Evolutionary conservation across 1,140 invertebrate species (phyloP).

Genomic region (Drosophila orosa): DNA sequence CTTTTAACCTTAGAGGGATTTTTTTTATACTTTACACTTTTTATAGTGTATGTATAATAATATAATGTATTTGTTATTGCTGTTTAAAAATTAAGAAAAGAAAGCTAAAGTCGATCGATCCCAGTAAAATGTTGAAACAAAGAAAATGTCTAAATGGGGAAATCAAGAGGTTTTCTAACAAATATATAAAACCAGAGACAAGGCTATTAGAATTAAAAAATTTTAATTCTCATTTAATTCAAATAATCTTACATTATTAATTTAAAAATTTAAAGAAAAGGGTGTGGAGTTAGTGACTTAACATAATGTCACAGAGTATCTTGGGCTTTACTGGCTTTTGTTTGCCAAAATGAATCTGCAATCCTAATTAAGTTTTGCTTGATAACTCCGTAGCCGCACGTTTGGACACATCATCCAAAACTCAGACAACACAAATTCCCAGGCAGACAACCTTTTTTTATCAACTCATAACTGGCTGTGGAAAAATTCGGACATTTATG

Average conservation of each 20-base stretch:
- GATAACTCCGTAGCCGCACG: not conserved
- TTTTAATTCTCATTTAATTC: not conserved
- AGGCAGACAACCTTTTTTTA: conserved; percentile 19
- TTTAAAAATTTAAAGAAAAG: not conserved
- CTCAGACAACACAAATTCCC: conserved; percentile 8
- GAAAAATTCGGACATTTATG: conserved; percentile 28
- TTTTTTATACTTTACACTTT: too few species aligned
- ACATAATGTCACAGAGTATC: not conserved
- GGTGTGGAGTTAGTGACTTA: not conserved
- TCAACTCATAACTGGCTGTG: conserved; percentile 12
- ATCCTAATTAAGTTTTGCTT: conserved; percentile 6
- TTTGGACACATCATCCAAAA: not conserved
- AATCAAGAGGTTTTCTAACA: not conserved
- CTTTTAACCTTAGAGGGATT: not conserved
- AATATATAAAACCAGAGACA: not conserved
- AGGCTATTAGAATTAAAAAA: not conserved
- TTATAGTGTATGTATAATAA: not conserved
- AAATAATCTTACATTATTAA: not conserved
- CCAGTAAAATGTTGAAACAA: not conserved
- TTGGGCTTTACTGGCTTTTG: not conserved
- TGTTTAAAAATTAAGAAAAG: not conserved
- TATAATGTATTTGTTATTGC: not conserved
- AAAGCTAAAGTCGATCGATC: not conserved
- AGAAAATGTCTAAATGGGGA: not conserved
- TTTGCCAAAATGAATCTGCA: conserved; percentile 8